Percentiles rank a stretch among this genome's conserved stretches.
phyloP scores from a whole-genome alignment of 2,113 vertebrate species.

The Pagrus major region DNA sequence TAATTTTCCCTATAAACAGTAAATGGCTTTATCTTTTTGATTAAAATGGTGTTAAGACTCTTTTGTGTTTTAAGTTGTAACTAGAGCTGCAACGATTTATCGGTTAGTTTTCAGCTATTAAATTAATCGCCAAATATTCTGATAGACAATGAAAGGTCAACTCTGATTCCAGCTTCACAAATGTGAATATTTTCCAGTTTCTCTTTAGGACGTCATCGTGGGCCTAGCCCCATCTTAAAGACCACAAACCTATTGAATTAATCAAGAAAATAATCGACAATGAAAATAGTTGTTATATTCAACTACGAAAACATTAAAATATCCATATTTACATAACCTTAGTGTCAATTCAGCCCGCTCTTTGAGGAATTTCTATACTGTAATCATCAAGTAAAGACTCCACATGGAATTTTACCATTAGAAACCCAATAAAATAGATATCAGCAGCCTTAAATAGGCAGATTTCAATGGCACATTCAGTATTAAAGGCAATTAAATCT shows the following conservation, averaged over 20 bases:
- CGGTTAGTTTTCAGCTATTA: too few species aligned
- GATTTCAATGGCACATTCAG: not conserved
- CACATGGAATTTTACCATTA: not conserved
- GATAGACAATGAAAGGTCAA: too few species aligned
- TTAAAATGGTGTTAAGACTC: not conserved
- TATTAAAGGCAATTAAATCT: not conserved
- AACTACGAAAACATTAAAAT: not conserved
- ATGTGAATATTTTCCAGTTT: too few species aligned
- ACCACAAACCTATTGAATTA: too few species aligned
- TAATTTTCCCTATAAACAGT: not conserved
- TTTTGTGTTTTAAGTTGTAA: not conserved
- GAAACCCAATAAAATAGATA: not conserved
- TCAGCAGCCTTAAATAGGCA: not conserved
- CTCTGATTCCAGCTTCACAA: too few species aligned
- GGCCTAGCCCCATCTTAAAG: too few species aligned
- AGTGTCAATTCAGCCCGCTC: not conserved
- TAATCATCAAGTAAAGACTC: not conserved
- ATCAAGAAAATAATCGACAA: too few species aligned
- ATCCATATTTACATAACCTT: not conserved
- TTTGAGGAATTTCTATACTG: not conserved
- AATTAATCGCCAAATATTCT: too few species aligned
- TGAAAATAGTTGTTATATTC: too few species aligned
- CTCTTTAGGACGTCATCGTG: too few species aligned
- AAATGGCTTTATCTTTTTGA: not conserved
- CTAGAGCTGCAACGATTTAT: too few species aligned